Evolutionary conservation across 1,140 invertebrate genomes (phyloP).

Genomic region (Bombus balteatus): DNA sequence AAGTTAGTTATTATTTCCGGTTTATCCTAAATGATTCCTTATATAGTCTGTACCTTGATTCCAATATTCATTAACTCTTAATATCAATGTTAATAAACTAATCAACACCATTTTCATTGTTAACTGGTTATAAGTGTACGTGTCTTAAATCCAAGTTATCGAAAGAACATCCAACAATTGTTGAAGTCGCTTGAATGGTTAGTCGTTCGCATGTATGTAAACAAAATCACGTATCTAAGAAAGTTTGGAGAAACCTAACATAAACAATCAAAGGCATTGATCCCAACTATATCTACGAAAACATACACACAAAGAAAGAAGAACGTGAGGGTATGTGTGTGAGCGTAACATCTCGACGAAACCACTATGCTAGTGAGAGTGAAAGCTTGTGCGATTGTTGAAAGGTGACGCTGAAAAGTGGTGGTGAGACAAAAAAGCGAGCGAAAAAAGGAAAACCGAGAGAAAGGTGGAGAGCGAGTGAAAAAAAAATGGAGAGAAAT

Average conservation of each 20-base stretch:
- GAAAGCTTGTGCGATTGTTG: background rate
- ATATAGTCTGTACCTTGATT: background rate
- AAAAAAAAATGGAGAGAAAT: slow-evolving; percentile 29
- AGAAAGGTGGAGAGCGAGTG: background rate
- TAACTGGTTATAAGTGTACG: background rate
- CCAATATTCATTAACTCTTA: background rate
- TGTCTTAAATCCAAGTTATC: background rate
- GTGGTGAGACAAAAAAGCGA: background rate
- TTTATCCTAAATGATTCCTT: background rate
- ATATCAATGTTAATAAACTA: background rate
- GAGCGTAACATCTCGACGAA: background rate
- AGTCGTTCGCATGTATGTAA: background rate
- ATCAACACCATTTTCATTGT: background rate
- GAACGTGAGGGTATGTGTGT: background rate
- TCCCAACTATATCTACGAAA: background rate
- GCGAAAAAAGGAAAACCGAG: slow-evolving; percentile 35
- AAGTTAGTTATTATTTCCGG: background rate
- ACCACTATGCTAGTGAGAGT: background rate
- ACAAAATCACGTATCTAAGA: background rate
- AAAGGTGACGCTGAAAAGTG: background rate
- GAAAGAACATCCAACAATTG: background rate
- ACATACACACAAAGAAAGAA: background rate
- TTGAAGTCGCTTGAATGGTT: no score
- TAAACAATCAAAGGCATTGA: background rate
- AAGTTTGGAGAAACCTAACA: no score